Percentiles rank a stretch among this genome's conserved stretches.
Evolutionary conservation across 2,113 vertebrate genomes (phyloP).

Genomic region (Pholis gunnellus): DNA sequence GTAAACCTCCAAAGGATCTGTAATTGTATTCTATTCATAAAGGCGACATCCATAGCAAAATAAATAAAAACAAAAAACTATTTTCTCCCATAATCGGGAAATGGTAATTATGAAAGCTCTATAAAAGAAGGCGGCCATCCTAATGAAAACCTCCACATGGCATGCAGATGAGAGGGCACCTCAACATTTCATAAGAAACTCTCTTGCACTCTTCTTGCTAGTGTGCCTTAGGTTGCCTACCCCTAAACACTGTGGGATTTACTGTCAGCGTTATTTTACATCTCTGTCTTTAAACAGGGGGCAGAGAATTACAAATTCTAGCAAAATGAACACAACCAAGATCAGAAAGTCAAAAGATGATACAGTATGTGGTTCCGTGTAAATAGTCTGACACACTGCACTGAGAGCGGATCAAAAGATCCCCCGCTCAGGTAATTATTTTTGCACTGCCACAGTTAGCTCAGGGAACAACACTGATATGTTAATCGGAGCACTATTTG

Average conservation of each 20-base stretch:
- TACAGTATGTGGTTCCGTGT: background rate
- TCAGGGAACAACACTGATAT: conserved; percentile 28
- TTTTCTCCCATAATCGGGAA: too few species aligned
- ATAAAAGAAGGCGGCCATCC: too few species aligned
- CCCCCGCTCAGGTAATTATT: conserved; percentile 35
- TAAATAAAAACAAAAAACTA: too few species aligned
- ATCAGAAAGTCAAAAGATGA: conserved; percentile 6
- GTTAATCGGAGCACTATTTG: conserved; percentile 39
- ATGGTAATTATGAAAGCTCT: too few species aligned
- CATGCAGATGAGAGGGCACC: too few species aligned
- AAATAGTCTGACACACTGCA: conserved; percentile 18
- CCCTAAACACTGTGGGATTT: background rate
- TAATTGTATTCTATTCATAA: background rate
- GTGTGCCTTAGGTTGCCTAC: too few species aligned
- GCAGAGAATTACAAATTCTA: background rate
- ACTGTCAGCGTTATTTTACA: conserved; percentile 2
- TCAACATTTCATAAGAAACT: too few species aligned
- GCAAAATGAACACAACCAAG: conserved; percentile 8
- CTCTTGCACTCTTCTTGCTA: too few species aligned
- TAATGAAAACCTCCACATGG: too few species aligned
- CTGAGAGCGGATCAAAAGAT: conserved; percentile 33
- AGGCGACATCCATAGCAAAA: too few species aligned
- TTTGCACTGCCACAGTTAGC: conserved; percentile 24
- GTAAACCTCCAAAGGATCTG: too few species aligned
- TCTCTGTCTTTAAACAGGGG: background rate